A percentile compares a stretch with the other conserved stretches of the same genome.
Conservation (phyloP, 2,113 vertebrate genomes). For the Odocoileus virginianus region DNA sequence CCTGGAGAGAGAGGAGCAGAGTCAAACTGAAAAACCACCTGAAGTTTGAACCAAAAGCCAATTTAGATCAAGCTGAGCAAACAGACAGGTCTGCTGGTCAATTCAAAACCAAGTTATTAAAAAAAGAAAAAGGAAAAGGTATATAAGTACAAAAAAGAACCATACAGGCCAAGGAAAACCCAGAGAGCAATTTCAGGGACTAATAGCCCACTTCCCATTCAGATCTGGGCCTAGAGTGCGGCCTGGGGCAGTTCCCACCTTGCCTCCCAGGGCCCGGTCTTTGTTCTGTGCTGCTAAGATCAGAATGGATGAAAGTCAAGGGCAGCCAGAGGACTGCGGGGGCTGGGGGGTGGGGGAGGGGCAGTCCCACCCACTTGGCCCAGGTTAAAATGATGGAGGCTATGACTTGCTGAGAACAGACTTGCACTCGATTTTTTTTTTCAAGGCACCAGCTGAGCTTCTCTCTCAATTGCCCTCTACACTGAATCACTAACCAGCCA, state of each 20-base stretch:
- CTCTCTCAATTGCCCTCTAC: neutral
- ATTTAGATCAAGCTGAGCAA: constrained; percentile 60
- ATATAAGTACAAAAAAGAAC: constrained; percentile 29
- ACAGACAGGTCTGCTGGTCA: constrained; percentile 12
- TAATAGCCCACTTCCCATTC: neutral
- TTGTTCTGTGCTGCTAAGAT: neutral
- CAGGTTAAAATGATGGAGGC: constrained; percentile 31
- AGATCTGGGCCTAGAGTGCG: neutral
- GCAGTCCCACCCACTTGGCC: neutral
- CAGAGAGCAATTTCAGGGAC: neutral
- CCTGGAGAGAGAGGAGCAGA: neutral
- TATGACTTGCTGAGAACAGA: constrained; percentile 18
- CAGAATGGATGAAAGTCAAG: neutral
- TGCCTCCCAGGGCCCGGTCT: neutral
- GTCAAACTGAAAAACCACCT: constrained; percentile 52
- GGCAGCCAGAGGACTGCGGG: neutral
- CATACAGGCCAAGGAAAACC: neutral
- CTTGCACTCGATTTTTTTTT: neutral
- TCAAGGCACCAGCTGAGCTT: constrained; percentile 24
- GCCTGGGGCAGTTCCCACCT: neutral
- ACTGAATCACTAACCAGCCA: constrained; percentile 11
- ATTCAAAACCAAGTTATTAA: constrained; percentile 48
- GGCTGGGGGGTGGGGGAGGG: neutral
- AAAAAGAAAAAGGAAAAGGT: neutral
- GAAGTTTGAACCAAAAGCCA: constrained; percentile 51